Percentiles rank a stretch among this genome's conserved stretches.
Conservation (phyloP, 2,797 vertebrate species). For the Pipistrellus pygmaeus region DNA sequence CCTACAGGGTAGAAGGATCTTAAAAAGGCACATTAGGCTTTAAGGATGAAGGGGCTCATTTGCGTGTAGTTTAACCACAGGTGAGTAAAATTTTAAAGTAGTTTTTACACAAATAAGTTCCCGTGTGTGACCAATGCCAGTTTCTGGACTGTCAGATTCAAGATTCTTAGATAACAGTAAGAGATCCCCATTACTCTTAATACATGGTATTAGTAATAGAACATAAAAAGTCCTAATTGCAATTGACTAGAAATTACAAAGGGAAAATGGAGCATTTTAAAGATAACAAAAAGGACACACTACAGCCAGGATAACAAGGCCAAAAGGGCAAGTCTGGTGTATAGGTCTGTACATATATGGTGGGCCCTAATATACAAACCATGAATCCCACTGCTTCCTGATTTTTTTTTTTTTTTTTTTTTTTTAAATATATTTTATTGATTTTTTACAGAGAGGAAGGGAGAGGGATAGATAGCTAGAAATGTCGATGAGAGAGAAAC, state of each 20-base stretch:
- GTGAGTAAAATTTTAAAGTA: slow-evolving; percentile 54
- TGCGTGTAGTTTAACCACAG: slow-evolving; percentile 24
- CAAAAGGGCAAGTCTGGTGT: not conserved
- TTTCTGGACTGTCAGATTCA: not conserved
- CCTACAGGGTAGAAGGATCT: not conserved
- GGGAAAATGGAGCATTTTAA: not conserved
- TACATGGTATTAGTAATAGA: not conserved
- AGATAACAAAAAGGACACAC: not conserved
- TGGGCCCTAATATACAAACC: not conserved
- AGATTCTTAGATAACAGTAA: not conserved
- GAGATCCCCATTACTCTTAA: not conserved
- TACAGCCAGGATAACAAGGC: not conserved
- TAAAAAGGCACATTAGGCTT: slow-evolving; percentile 69
- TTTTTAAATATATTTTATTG: no score
- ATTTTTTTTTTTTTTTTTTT: no score
- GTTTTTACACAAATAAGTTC: not conserved
- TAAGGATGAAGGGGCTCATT: slow-evolving; percentile 21
- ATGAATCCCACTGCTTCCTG: not conserved
- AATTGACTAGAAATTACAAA: not conserved
- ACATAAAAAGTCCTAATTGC: not conserved
- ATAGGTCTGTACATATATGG: not conserved
- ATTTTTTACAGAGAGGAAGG: no score
- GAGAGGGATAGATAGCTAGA: no score
- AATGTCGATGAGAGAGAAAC: no score
- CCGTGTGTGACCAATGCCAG: not conserved